Conservation (phyloP, 2,797 vertebrate genomes). For the Anguilla marmorata region DNA sequence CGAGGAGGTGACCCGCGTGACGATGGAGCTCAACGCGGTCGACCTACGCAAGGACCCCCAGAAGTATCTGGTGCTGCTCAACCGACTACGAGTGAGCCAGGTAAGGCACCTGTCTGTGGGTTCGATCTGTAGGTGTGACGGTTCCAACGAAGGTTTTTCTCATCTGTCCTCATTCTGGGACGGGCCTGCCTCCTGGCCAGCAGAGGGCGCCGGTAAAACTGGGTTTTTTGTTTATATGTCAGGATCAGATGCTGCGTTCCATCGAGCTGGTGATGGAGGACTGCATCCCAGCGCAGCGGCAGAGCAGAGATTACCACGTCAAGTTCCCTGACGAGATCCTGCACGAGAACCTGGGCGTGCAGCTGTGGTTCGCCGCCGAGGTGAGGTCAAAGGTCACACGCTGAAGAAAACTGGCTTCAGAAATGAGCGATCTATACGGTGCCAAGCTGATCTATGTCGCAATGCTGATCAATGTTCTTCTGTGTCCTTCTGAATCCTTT, state of each 20-base stretch:
- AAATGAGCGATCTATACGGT: neutral
- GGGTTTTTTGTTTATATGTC: neutral
- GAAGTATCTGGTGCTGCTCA: constrained; percentile 68
- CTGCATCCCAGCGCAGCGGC: constrained; percentile 63
- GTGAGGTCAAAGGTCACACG: constrained; percentile 44
- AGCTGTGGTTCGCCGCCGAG: constrained; percentile 72
- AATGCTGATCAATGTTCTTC: no score
- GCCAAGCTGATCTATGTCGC: neutral
- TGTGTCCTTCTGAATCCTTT: neutral
- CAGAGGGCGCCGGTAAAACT: neutral
- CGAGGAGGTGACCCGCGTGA: constrained; percentile 62
- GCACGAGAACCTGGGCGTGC: constrained; percentile 64
- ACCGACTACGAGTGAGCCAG: constrained; percentile 58
- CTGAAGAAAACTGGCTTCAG: no score
- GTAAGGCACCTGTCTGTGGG: neutral
- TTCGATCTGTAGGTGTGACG: neutral
- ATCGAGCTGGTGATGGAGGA: constrained; percentile 70
- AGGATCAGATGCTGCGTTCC: constrained; percentile 65
- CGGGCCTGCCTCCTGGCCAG: neutral
- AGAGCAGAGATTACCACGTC: constrained; percentile 66
- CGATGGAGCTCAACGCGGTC: constrained; percentile 63
- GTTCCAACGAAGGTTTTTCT: neutral
- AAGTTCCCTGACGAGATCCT: constrained; percentile 73
- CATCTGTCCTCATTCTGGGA: neutral
- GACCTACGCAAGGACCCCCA: constrained; percentile 65